A percentile compares a stretch with the other conserved stretches of the same genome.
phyloP scores from a whole-genome alignment of 2,888 invertebrate species.

The Chymomyza amoena region DNA sequence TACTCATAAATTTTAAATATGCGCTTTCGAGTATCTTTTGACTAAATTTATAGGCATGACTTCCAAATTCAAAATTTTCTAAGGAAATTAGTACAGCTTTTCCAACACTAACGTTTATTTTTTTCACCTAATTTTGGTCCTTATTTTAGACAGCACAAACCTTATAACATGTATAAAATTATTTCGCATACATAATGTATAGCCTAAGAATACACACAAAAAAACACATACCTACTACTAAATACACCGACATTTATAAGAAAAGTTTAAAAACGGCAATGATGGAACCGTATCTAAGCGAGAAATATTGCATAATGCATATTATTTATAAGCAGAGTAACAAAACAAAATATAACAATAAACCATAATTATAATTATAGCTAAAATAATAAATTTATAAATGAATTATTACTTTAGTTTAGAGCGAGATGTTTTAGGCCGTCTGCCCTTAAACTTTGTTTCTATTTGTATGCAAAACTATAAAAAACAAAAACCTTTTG shows the following conservation, averaged over 20 bases:
- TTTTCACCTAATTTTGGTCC: neutral
- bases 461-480: neutral
- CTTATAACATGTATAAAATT: neutral
- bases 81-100: neutral
- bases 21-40: neutral
- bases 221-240: constrained; percentile 15
- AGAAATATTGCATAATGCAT: constrained; percentile 57
- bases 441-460: constrained; percentile 17
- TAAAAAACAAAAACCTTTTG: neutral
- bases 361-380: constrained; percentile 58
- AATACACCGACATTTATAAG: constrained; percentile 10
- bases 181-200: constrained; percentile 39
- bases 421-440: constrained; percentile 63
- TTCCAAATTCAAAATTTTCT: constrained; percentile 63
- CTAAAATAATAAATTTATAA: constrained; percentile 70
- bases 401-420: constrained; percentile 62
- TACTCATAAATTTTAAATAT: neutral
- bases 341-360: constrained; percentile 17
- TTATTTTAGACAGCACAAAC: neutral
- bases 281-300: constrained; percentile 19
- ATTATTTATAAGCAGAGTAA: constrained; percentile 56
- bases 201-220: constrained; percentile 41
- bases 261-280: neutral
- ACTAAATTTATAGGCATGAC: constrained; percentile 56
- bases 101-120: neutral